Base-by-base conservation (phyloP, 2,113 vertebrate genomes). In the Rostratula benghalensis region DNA sequence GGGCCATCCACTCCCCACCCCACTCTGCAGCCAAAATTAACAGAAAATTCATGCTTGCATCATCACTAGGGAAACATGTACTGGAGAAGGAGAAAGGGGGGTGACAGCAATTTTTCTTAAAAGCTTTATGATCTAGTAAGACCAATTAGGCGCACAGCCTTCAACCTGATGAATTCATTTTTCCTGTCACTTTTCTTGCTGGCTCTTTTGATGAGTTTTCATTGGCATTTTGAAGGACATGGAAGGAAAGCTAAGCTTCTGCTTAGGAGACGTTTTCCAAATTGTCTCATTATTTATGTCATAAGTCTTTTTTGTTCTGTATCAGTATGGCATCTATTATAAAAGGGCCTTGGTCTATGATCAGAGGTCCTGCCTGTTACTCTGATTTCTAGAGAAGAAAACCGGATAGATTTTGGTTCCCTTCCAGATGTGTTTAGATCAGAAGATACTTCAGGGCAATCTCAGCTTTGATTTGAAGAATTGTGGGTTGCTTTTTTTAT, bases 251-350 rank as follows among this genome's bases (percentile, higher is more conserved):
- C 31, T 16, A 28, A 60, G 19, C 19, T 70, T 75, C 46, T 2
- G 0, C 33, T 64, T 45, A 56, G 24, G 46, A 68, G 13, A 17
- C 77, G 30, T 54, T 88, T 79, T 41, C n/a, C 0, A 0, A n/a
- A 10, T 75, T 79, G 33, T 35, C 24, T 9, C 3, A 4, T 89
- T 83, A 33, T 37, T 56, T 77, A 65, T 13, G 9, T 61, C 28
- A 0, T n/a, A 78, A 59, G 22, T 39, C 19, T 3, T 65, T 81
- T 73, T 85, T 77, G 12, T 84, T 56, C 41, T 61, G 19, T 27
- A 18, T 50, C 51, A 28, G 6, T 35, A 24, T 16, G 25, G 13
- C 20, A 51, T 56, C 37, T 67, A 8, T 14, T 65, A 15, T 33
- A 24, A 54, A 60, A 48, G 24, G 18, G 70, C 48, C 9, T 65